phyloP scores from a whole-genome alignment of 2,888 invertebrate genomes.

The Osedax frankpressi region DNA sequence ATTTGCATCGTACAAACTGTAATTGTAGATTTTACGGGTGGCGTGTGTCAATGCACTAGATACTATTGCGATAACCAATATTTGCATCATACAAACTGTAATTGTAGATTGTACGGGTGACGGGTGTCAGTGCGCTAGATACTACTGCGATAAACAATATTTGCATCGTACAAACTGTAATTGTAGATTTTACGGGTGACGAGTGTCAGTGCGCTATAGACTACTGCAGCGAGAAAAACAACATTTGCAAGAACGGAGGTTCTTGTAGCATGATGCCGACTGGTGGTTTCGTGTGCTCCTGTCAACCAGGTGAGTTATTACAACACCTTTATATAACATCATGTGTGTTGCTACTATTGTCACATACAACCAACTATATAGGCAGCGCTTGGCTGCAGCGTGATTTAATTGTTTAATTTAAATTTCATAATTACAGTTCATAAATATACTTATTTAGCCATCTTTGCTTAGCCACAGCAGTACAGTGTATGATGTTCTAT shows the following conservation, averaged over 20 bases:
- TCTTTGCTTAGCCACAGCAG: background rate
- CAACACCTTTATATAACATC: background rate
- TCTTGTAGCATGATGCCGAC: conserved; percentile 1
- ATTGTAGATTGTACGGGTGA: conserved; percentile 5
- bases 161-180: background rate
- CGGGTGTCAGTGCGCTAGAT: background rate
- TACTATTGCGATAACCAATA: background rate
- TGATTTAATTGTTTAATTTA: background rate
- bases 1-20: background rate
- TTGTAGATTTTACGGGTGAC: conserved; percentile 7
- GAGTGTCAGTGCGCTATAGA: background rate
- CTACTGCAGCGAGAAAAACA: conserved; percentile 5
- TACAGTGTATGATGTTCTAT: background rate
- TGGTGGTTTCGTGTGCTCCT: background rate
- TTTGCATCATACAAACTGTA: background rate
- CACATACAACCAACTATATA: no score
- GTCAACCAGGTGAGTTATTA: conserved; percentile 10
- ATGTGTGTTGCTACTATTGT: background rate
- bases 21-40: conserved; percentile 1
- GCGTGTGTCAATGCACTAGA: background rate
- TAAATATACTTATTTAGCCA: background rate
- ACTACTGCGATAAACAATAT: background rate
- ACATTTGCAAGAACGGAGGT: conserved; percentile 3
- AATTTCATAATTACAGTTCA: background rate
- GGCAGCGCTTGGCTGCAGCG: background rate